Base-by-base conservation (phyloP, 2,888 invertebrate genomes). In the Ichneumoninae sp. region DNA sequence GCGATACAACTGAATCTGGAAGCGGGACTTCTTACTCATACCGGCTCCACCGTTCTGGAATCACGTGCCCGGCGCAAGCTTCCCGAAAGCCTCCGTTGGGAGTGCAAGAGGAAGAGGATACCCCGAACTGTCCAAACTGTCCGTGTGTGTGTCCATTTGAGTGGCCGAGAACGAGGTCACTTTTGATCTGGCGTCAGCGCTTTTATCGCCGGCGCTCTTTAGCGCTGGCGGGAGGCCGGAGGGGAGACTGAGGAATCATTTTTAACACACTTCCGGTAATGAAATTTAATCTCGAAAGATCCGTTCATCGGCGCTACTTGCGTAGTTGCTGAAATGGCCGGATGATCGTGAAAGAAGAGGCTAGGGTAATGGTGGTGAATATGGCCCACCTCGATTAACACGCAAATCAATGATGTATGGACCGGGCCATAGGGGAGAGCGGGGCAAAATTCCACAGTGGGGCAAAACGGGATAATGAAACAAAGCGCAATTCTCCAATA, bases 1-100 rank as follows among this genome's bases (percentile, higher is more conserved):
- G 57, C 66, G 80, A 54, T 72, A 44, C 40, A 54, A 72, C 81
- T 65, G 44, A 44, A 54, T 69, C 57, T 26, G 71, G 54, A 69
- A 52, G 52, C 70, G 19, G 7, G 30, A 40, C 36, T 68, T 40
- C 50, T 69, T 36, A 22, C 60, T 16, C 70, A 50, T 66, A 19
- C 50, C 26, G 1, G 47, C 19, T 16, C 6, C 68, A 33, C 44
- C 22, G 16, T 33, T 16, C 54, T n/a, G 68, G 68, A 80, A 84
- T 84, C 78, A 78, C 81, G 81, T 78, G 70, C 62, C 52, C 44
- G n/a, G 36, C 26, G 50, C 65, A 26, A 57, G 57, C 57, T 57
- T 57, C 57, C 69, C 40, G 62, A 68, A 69, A 81, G 74, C 68
- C 80, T 60, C 66, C 66, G 65, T 62, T 40, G 57, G 57, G 50